Conservation (phyloP, 1,140 invertebrate species). For the Papilio helenus region DNA sequence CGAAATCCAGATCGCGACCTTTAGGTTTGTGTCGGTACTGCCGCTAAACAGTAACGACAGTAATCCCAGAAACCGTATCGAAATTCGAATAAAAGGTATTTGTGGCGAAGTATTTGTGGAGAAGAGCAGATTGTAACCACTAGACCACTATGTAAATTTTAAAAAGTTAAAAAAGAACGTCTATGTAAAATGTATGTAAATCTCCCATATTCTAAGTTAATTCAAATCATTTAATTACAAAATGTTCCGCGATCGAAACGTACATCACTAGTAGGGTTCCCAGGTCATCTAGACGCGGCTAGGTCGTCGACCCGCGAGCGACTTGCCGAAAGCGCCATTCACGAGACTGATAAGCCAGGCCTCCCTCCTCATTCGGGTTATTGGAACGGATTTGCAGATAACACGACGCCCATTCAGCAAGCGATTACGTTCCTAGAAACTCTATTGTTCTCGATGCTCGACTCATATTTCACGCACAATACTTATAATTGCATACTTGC, state of each 20-base stretch:
- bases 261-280: constrained; percentile 8
- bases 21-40: constrained; percentile 37
- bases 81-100: not conserved
- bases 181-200: no score
- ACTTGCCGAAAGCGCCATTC: constrained; percentile 61
- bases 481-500: not conserved
- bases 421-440: constrained; percentile 45
- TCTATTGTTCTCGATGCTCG: constrained; percentile 2
- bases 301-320: constrained; percentile 48
- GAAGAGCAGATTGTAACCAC: no score
- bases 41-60: not conserved
- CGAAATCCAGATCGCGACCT: constrained; percentile 51
- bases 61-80: not conserved
- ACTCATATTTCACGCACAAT: not conserved
- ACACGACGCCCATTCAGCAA: constrained; percentile 47
- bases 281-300: constrained; percentile 45
- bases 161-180: no score
- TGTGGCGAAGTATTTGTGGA: no score
- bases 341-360: constrained; percentile 47
- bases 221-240: no score
- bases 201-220: no score
- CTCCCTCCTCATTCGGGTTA: constrained; percentile 57
- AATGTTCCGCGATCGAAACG: not conserved
- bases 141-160: no score
- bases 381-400: constrained; percentile 62